phyloP scores from a whole-genome alignment of 2,797 vertebrate genomes.

The Rhabdomys pumilio region DNA sequence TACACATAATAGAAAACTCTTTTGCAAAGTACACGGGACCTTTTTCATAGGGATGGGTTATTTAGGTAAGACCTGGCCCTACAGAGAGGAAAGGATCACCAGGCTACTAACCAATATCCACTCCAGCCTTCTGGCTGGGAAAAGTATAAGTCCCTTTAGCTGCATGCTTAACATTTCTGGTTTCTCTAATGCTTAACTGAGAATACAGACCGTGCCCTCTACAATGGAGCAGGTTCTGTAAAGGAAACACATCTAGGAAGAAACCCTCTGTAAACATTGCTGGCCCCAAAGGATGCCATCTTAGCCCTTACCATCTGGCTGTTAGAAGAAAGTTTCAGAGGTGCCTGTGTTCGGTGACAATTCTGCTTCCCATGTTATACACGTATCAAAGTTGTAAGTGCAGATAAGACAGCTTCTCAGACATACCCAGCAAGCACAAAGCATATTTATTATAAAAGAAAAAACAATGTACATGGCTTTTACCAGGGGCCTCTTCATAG shows the following conservation, averaged over 20 bases:
- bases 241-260: not conserved
- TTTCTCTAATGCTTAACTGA: not conserved
- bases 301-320: not conserved
- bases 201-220: not conserved
- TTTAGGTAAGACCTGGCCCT: not conserved
- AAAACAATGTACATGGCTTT: not conserved
- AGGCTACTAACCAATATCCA: not conserved
- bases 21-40: not conserved
- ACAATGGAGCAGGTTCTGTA: not conserved
- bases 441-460: not conserved
- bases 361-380: not conserved
- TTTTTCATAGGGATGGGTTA: not conserved
- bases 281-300: not conserved
- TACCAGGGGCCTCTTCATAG: not conserved
- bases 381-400: conserved; percentile 40
- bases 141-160: not conserved
- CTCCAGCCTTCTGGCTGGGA: not conserved
- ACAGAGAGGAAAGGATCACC: not conserved
- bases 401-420: not conserved
- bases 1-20: not conserved
- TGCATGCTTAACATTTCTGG: not conserved
- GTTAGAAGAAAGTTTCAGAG: not conserved
- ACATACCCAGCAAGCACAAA: not conserved
- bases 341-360: not conserved
- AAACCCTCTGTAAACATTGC: not conserved